These are phyloP conservation scores for Delia radicum DNA, from an alignment of 1,140 invertebrate genomes.

Conservation along the genomic window DNA sequence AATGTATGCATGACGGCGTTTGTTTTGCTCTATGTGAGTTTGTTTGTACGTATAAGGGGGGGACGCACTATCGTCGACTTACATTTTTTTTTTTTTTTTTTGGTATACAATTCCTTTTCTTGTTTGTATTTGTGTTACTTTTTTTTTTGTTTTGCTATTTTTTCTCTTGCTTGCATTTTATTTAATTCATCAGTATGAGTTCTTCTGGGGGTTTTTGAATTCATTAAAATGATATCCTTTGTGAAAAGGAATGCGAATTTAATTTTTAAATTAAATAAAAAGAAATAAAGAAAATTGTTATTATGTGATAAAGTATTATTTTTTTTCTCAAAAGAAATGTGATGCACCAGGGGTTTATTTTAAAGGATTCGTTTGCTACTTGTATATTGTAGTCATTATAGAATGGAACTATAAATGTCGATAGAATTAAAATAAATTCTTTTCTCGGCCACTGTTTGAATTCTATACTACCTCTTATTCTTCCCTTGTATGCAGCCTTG, in stretches of 20 bases:
- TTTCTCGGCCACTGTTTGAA: too few species aligned
- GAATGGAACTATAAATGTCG: too few species aligned
- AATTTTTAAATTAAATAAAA: slow-evolving; percentile 19
- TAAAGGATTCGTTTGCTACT: too few species aligned
- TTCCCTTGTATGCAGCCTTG: too few species aligned
- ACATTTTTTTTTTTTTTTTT: neutral
- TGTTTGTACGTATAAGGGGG: neutral
- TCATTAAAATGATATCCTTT: slow-evolving; percentile 23
- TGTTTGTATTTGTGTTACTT: neutral
- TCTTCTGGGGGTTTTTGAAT: neutral
- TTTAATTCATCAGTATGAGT: neutral
- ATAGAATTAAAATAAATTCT: too few species aligned
- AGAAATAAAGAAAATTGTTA: neutral
- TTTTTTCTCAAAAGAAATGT: neutral
- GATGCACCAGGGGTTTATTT: too few species aligned
- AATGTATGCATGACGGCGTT: slow-evolving; percentile 39
- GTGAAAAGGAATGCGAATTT: slow-evolving; percentile 14
- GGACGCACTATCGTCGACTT: neutral
- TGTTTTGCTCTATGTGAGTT: neutral
- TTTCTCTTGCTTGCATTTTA: neutral
- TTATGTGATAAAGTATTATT: slow-evolving; percentile 10
- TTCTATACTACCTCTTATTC: too few species aligned
- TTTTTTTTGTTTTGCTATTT: neutral
- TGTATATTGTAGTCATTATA: too few species aligned
- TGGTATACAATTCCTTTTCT: slow-evolving; percentile 5